A percentile compares a stretch with the other conserved stretches of the same genome.
Evolutionary conservation across 23 tunicate genomes (phyloP).

Genomic region (Halocynthia roretzi): DNA sequence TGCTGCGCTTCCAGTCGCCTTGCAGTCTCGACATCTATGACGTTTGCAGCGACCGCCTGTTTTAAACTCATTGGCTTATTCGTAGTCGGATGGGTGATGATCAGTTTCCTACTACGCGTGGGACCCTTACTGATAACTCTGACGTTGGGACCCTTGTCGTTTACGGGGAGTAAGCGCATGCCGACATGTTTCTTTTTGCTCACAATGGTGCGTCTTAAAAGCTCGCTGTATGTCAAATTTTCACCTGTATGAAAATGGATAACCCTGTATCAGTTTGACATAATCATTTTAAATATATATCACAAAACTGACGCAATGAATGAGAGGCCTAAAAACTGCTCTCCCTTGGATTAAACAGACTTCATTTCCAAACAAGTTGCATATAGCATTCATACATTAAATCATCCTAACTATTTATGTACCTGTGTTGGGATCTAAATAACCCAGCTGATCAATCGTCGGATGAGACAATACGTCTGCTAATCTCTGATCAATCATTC

Average conservation of each 20-base stretch:
- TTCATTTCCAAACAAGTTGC: not conserved
- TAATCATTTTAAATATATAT: not conserved
- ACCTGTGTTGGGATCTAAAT: constrained; percentile 92
- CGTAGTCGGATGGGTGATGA: constrained; percentile 24
- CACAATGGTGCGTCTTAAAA: constrained; percentile 53
- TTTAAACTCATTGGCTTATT: constrained; percentile 30
- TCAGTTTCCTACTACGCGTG: constrained; percentile 9
- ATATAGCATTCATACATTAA: not conserved
- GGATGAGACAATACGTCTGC: constrained; percentile 45
- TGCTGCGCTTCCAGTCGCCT: constrained; percentile 16
- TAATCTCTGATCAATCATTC: constrained; percentile 64
- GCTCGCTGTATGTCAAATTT: constrained; percentile 71
- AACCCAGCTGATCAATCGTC: constrained; percentile 60
- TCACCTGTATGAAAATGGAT: constrained; percentile 35
- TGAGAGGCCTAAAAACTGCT: not conserved
- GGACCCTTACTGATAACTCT: constrained; percentile 16
- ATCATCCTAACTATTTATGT: not conserved
- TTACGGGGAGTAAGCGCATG: constrained; percentile 52
- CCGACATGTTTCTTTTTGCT: constrained; percentile 48
- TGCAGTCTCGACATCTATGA: constrained; percentile 42
- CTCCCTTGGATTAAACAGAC: not conserved
- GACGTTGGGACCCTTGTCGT: constrained; percentile 36
- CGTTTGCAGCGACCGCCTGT: constrained; percentile 27
- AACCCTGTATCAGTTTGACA: not conserved
- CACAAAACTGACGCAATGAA: not conserved